phyloP scores from a whole-genome alignment of 1,140 invertebrate genomes.

The Drosophila rufa region DNA sequence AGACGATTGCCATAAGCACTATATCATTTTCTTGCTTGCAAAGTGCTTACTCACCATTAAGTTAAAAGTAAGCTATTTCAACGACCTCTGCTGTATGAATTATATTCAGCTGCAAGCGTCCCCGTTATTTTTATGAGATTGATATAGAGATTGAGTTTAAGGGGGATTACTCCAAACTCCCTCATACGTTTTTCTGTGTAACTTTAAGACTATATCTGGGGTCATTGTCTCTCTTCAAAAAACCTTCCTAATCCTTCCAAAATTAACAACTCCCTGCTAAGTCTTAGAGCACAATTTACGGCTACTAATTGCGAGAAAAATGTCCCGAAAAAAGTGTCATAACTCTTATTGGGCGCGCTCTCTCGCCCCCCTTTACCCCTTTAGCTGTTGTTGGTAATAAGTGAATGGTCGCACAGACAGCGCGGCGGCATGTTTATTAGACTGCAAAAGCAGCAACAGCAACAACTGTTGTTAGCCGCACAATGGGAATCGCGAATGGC shows the following conservation, averaged over 20 bases:
- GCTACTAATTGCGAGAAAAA: conserved; percentile 30
- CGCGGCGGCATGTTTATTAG: conserved; percentile 71
- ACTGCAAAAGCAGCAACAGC: conserved; percentile 39
- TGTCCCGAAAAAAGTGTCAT: conserved; percentile 23
- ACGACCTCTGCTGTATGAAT: conserved; percentile 7
- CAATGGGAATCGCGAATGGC: conserved; percentile 34
- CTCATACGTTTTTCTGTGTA: not conserved
- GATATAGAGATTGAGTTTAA: conserved; percentile 8
- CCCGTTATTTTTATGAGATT: conserved; percentile 18
- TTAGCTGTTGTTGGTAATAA: conserved; percentile 12
- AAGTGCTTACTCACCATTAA: conserved; percentile 11
- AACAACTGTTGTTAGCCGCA: conserved; percentile 55
- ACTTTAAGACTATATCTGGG: not conserved
- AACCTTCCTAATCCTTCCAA: not conserved
- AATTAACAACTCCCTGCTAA: conserved; percentile 28
- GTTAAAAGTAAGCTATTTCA: not conserved
- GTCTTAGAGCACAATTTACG: not conserved
- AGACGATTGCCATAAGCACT: conserved; percentile 2
- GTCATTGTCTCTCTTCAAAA: not conserved
- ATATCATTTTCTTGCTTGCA: not conserved
- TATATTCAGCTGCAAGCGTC: not conserved
- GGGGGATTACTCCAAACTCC: conserved; percentile 8
- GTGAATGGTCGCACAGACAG: conserved; percentile 62
- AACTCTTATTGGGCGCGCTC: conserved; percentile 31
- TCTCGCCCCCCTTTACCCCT: not conserved